Percentiles rank a stretch among this genome's conserved stretches.
Conservation (phyloP, 2,888 invertebrate genomes). For the Epistrophe eligans region DNA sequence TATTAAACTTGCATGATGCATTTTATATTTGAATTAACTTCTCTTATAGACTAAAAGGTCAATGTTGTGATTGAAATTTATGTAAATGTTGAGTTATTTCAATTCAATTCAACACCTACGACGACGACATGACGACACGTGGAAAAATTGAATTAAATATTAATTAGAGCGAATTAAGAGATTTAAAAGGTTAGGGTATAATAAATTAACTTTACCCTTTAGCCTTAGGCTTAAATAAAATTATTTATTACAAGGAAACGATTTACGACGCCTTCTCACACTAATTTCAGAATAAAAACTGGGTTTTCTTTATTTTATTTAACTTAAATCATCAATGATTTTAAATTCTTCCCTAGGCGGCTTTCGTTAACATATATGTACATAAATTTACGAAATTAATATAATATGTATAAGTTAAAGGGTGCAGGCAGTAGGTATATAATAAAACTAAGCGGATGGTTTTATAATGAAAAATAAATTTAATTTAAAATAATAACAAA, state of each 20-base stretch:
- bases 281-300: not conserved
- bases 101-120: conserved; percentile 4
- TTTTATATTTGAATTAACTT: not conserved
- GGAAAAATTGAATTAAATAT: conserved; percentile 12
- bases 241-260: not conserved
- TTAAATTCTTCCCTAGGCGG: no score
- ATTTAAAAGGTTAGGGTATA: not conserved
- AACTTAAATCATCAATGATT: not conserved
- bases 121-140: not conserved
- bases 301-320: not conserved
- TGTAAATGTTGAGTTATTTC: conserved; percentile 18
- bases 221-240: not conserved
- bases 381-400: no score
- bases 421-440: no score
- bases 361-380: no score
- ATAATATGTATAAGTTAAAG: no score
- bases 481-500: no score
- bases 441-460: no score
- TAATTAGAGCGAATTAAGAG: conserved; percentile 10
- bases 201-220: conserved; percentile 9
- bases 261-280: not conserved
- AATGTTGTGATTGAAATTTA: conserved; percentile 17
- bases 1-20: not conserved
- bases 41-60: not conserved
- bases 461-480: no score